Percentiles rank a stretch among this genome's conserved stretches.
Evolutionary conservation across 2,797 vertebrate species (phyloP).

Genomic region (Poecile montanus): DNA sequence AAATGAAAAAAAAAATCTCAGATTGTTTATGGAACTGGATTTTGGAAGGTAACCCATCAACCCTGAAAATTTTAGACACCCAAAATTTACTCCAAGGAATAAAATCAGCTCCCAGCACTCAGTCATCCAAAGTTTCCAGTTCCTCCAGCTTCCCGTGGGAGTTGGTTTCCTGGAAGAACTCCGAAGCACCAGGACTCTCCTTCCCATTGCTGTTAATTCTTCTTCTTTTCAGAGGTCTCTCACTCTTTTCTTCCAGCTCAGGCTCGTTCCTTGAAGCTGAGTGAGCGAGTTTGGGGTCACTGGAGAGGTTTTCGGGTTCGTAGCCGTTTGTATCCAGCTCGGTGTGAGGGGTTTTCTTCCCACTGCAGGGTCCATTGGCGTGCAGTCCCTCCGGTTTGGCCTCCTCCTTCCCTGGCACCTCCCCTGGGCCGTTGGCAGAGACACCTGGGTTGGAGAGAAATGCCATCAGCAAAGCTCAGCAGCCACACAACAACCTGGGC

Average conservation of each 20-base stretch:
- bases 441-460: constrained; percentile 76
- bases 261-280: constrained; percentile 72
- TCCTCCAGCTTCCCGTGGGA: constrained; percentile 78
- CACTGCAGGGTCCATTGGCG: constrained; percentile 82
- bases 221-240: constrained; percentile 87
- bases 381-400: constrained; percentile 78
- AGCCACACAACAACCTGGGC: not conserved
- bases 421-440: constrained; percentile 77
- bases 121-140: constrained; percentile 76
- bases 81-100: constrained; percentile 72
- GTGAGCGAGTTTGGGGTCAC: constrained; percentile 77
- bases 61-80: constrained; percentile 81
- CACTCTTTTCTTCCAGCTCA: constrained; percentile 76
- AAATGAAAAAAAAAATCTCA: constrained; percentile 46
- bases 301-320: constrained; percentile 71
- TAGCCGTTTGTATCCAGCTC: constrained; percentile 88
- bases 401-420: constrained; percentile 74
- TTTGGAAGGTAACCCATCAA: constrained; percentile 79
- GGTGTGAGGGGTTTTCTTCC: constrained; percentile 67
- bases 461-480: not conserved
- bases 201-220: constrained; percentile 84
- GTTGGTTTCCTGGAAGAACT: constrained; percentile 74
- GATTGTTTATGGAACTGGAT: constrained; percentile 54
- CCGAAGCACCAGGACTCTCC: constrained; percentile 81
- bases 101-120: constrained; percentile 59